Conservation (phyloP, 2,797 vertebrate species). For the Arnoldichthys spilopterus region DNA sequence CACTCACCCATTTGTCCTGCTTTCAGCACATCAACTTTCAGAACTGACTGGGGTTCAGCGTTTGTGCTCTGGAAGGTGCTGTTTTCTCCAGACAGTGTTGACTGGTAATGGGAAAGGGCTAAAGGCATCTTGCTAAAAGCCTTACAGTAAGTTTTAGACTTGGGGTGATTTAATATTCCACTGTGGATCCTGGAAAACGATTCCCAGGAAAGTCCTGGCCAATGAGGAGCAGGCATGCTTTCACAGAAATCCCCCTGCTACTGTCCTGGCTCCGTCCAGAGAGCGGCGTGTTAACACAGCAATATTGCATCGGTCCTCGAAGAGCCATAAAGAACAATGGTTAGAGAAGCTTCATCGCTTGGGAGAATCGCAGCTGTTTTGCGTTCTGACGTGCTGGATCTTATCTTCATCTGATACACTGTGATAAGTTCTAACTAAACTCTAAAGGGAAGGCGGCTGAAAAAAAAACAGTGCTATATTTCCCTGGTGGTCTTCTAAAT, state of each 20-base stretch:
- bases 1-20: too few species aligned
- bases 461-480: constrained; percentile 1
- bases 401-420: constrained; percentile 14
- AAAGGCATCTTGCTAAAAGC: not conserved
- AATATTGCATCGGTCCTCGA: not conserved
- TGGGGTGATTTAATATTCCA: not conserved
- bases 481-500: constrained; percentile 9
- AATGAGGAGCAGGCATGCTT: not conserved
- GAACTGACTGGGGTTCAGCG: too few species aligned
- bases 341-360: not conserved
- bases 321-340: constrained; percentile 4
- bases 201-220: constrained; percentile 6
- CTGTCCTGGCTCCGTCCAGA: not conserved
- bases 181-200: not conserved
- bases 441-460: constrained; percentile 1
- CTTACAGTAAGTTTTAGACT: not conserved
- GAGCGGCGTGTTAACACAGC: not conserved
- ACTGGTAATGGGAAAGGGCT: not conserved
- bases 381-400: constrained; percentile 2
- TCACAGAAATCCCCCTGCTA: constrained; percentile 8
- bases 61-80: too few species aligned
- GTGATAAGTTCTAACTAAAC: constrained; percentile 17
- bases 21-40: too few species aligned
- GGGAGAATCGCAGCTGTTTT: constrained; percentile 8
- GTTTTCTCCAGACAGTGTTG: too few species aligned